These are phyloP conservation scores for Pontoporia blainvillei DNA, from an alignment of 2,113 vertebrate species.

Conservation along the genomic window DNA sequence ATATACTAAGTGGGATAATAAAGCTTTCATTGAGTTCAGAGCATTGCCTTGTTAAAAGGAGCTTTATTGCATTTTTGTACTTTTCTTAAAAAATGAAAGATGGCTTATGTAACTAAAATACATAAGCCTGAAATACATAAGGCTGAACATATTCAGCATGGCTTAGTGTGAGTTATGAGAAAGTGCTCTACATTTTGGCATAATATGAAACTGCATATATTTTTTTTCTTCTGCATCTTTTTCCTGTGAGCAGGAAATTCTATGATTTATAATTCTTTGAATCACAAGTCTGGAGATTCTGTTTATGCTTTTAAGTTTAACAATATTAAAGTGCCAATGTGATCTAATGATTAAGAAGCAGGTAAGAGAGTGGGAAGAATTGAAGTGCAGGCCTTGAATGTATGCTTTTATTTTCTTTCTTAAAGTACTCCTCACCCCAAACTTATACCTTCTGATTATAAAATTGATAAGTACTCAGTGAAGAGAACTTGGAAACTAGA, in stretches of 20 bases:
- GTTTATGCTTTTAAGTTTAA: slow-evolving; percentile 27
- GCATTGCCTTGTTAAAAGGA: slow-evolving; percentile 44
- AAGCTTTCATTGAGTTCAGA: slow-evolving; percentile 44
- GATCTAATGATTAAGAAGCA: background rate
- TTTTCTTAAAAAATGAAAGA: slow-evolving; percentile 49
- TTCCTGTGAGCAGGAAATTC: background rate
- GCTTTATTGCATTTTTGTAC: slow-evolving; percentile 51
- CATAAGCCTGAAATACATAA: background rate
- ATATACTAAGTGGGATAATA: slow-evolving; percentile 58
- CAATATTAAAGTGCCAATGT: background rate
- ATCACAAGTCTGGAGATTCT: background rate
- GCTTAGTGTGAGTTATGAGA: slow-evolving; percentile 6
- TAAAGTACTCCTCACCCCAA: background rate
- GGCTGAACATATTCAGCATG: slow-evolving; percentile 14
- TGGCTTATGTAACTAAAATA: slow-evolving; percentile 37
- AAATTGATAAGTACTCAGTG: background rate
- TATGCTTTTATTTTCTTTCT: background rate
- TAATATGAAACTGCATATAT: background rate
- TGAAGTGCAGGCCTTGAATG: background rate
- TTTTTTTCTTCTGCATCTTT: background rate
- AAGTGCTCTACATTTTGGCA: background rate
- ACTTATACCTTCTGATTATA: background rate
- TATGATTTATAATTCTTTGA: slow-evolving; percentile 22
- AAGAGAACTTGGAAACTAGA: background rate
- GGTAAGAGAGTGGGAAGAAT: background rate